These are phyloP conservation scores for Collichthys lucidus DNA, from an alignment of 2,113 vertebrate species.

Conservation along the genomic window DNA sequence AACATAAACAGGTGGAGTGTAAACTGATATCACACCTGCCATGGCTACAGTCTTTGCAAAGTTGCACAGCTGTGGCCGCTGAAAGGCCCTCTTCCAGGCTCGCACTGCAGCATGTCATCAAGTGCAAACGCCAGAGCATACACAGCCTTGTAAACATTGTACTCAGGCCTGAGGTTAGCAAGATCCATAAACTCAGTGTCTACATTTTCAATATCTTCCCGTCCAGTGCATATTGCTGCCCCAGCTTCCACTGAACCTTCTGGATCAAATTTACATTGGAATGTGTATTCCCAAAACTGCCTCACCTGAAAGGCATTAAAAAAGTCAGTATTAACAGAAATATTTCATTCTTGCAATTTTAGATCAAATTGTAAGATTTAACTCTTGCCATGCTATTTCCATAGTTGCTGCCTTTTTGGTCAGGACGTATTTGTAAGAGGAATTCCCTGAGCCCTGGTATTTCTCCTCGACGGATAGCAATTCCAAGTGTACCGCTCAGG, in stretches of 20 bases:
- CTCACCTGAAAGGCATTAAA: neutral
- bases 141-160: conserved; percentile 65
- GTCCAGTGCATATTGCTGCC: conserved; percentile 65
- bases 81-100: conserved; percentile 46
- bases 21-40: conserved; percentile 35
- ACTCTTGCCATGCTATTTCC: conserved; percentile 45
- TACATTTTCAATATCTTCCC: conserved; percentile 64
- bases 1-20: neutral
- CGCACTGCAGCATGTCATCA: conserved; percentile 50
- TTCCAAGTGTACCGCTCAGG: conserved; percentile 64
- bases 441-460: conserved; percentile 60
- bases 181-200: conserved; percentile 68
- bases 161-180: conserved; percentile 65
- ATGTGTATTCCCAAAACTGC: conserved; percentile 60
- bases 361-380: neutral
- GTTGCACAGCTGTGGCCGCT: conserved; percentile 32
- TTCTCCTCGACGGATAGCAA: conserved; percentile 77
- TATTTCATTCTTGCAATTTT: neutral
- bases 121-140: conserved; percentile 71
- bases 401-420: conserved; percentile 19
- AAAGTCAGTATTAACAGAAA: neutral
- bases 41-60: conserved; percentile 34
- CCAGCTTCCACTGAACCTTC: conserved; percentile 6
- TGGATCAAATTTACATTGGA: conserved; percentile 67
- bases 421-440: conserved; percentile 40